phyloP scores from a whole-genome alignment of 2,113 vertebrate species.

The Promerops cafer region DNA sequence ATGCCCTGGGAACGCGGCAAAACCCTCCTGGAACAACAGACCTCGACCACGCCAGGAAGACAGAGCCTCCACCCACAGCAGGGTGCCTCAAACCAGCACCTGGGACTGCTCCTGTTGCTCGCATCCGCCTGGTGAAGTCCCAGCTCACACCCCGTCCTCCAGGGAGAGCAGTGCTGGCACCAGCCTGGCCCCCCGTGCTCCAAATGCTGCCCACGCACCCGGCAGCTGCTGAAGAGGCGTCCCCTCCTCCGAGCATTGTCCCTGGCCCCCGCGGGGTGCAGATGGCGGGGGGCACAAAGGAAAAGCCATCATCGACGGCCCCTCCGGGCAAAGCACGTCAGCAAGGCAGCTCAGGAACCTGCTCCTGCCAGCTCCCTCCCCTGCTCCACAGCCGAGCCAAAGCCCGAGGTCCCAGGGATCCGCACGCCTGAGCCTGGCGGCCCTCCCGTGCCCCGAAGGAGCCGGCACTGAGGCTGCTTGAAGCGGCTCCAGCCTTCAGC shows the following conservation, averaged over 20 bases:
- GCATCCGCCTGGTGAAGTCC: neutral
- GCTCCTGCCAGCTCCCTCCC: neutral
- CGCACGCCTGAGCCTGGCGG: neutral
- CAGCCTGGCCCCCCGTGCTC: neutral
- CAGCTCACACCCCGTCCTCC: neutral
- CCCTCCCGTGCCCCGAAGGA: neutral
- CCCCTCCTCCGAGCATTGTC: neutral
- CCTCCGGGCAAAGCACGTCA: neutral
- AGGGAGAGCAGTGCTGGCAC: neutral
- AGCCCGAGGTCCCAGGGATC: neutral
- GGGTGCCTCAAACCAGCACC: neutral
- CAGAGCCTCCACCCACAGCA: fast-evolving
- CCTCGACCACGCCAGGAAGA: neutral
- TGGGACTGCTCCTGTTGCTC: neutral
- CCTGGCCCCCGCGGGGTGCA: fast-evolving
- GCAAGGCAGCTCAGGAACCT: neutral
- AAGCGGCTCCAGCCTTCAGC: neutral
- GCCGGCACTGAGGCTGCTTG: neutral
- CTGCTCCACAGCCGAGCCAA: fast-evolving
- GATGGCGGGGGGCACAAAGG: neutral
- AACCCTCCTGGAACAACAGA: neutral
- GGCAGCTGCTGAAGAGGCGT: neutral
- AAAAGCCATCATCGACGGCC: neutral
- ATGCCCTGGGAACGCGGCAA: fast-evolving
- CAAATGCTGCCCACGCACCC: fast-evolving